phyloP scores from a whole-genome alignment of 1,140 invertebrate species.

The Bombus waltoni region DNA sequence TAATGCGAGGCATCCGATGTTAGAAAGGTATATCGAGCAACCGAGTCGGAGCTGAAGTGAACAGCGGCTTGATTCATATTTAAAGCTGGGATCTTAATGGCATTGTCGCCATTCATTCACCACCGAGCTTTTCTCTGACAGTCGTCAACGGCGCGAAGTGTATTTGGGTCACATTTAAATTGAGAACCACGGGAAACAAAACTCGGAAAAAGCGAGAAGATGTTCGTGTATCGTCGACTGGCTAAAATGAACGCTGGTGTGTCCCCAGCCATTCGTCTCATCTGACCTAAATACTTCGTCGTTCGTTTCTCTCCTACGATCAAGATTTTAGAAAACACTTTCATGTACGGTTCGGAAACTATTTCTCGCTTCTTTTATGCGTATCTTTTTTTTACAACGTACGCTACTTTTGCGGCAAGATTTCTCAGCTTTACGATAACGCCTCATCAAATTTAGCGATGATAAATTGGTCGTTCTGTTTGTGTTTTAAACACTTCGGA shows the following conservation, averaged over 20 bases:
- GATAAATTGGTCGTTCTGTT: no score
- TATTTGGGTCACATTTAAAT: constrained; percentile 30
- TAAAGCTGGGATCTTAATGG: constrained; percentile 24
- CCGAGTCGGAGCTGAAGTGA: constrained; percentile 34
- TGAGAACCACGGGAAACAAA: not conserved
- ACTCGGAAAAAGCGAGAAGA: not conserved
- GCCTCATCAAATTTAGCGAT: not conserved
- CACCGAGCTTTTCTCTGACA: not conserved
- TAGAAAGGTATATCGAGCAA: constrained; percentile 53
- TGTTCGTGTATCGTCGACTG: not conserved
- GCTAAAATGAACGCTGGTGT: not conserved
- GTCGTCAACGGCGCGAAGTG: not conserved
- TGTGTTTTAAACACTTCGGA: no score
- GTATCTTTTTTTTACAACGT: not conserved
- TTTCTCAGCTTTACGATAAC: not conserved
- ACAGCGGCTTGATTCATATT: constrained; percentile 51
- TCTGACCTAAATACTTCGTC: not conserved
- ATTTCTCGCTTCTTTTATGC: not conserved
- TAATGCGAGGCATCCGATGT: constrained; percentile 69
- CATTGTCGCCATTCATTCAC: constrained; percentile 42
- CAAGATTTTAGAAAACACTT: not conserved
- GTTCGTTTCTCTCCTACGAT: not conserved
- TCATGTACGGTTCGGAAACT: not conserved
- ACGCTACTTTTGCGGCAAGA: not conserved
- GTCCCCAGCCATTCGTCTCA: not conserved